Base-by-base conservation (phyloP, 37 sponge, comb jelly and placozoan genomes). In the Bolinopsis microptera region DNA sequence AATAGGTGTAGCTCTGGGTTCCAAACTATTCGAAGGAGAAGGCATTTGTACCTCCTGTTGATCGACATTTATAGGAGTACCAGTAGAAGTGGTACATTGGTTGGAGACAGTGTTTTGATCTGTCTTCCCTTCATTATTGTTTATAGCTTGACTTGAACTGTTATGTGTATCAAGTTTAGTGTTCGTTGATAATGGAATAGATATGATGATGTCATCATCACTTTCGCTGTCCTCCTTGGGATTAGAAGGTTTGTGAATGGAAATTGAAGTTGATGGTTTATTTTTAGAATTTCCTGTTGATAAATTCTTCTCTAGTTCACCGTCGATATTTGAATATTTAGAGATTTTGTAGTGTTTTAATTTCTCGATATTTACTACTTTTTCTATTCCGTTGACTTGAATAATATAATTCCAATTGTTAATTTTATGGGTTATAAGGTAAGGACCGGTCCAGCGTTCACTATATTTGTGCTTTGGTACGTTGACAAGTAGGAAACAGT, bases 381-480 rank as follows among this genome's bases (percentile, higher is more conserved):
- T 72, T 72, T 72, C 75, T 5, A 24, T 5, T 23, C 75, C 75
- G 75, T 72, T 21, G 18, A 72, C 5, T 5, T 5, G 5, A 72
- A 72, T 72, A 5, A 72, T 80, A 37, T 80, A 80, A 35, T 34
- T 28, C 35, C 38, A 35, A 80, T 80, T 37, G 32, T 80, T 80
- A 13, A 80, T 80, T 8, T 34, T 34, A 18, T 80, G 36, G 8
- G 30, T 32, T 5, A 80, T 80, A 30, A 34, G 21, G 22, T 80
- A 30, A 23, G 82, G 82, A 36, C 82, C 82, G 2, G 35, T 80
- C 82, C 82, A 80, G 1, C 23, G 3, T 30, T 80, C 38, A 80
- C 32, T 30, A 80, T 23, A 80, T 80, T 80, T 80, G 30, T 80
- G 82, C 9, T 80, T 80, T 30, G 38, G 82, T 34, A 34, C 38